Percentiles rank a stretch among this genome's conserved stretches.
phyloP scores from a whole-genome alignment of 2,888 invertebrate species.

The Iselma pallidipennis region DNA sequence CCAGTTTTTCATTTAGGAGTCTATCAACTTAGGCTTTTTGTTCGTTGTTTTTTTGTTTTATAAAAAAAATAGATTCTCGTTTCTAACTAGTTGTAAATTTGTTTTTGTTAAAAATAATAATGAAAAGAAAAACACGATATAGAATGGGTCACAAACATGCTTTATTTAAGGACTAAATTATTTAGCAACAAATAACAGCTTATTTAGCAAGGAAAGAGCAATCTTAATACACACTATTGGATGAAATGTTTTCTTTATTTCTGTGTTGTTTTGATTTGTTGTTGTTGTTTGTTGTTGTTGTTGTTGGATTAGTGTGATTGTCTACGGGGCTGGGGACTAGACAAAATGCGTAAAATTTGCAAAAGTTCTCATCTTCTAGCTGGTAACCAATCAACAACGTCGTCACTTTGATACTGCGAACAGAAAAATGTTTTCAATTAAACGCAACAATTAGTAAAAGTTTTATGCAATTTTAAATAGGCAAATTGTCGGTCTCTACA shows the following conservation, averaged over 20 bases:
- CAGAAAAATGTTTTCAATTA: conserved; percentile 22
- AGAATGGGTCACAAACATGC: conserved; percentile 41
- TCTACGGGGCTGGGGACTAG: conserved; percentile 48
- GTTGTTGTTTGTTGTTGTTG: neutral
- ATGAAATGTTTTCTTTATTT: too few species aligned
- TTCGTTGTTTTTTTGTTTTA: too few species aligned
- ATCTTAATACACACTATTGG: conserved; percentile 28
- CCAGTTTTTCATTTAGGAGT: too few species aligned
- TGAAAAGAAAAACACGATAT: conserved; percentile 13
- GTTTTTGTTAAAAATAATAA: conserved; percentile 9
- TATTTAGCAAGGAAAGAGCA: conserved; percentile 34
- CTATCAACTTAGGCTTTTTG: too few species aligned
- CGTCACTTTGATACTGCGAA: conserved; percentile 48
- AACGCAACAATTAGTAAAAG: conserved; percentile 4
- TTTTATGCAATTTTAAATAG: too few species aligned
- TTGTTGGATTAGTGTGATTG: conserved; percentile 44
- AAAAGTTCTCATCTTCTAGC: conserved; percentile 48
- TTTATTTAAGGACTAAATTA: conserved; percentile 41
- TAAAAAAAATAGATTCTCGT: too few species aligned
- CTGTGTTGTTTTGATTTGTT: neutral
- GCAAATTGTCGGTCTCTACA: too few species aligned
- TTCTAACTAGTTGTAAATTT: too few species aligned
- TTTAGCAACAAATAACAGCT: conserved; percentile 40
- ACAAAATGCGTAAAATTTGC: conserved; percentile 33
- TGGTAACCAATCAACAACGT: conserved; percentile 46